Conservation (phyloP, 2,113 vertebrate genomes). For the Coturnix japonica region DNA sequence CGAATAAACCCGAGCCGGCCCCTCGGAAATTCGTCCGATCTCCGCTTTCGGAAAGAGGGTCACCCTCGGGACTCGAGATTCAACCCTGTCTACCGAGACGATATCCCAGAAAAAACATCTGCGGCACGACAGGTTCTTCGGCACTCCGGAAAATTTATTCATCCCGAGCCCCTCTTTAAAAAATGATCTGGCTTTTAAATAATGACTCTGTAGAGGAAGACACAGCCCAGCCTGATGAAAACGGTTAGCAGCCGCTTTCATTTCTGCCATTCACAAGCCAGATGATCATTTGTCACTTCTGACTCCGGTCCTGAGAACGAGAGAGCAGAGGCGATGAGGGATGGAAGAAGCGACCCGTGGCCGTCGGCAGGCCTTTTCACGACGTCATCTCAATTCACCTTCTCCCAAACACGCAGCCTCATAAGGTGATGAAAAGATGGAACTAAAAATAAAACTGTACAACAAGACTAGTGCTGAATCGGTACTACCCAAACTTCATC, state of each 20-base stretch:
- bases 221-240: conserved; percentile 65
- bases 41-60: neutral
- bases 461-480: too few relatives aligned
- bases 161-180: neutral
- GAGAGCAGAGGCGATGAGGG: too few relatives aligned
- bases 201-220: conserved; percentile 74
- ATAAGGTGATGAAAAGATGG: too few relatives aligned
- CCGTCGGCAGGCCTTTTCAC: too few relatives aligned
- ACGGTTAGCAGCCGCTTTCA: conserved; percentile 62
- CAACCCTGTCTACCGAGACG: neutral
- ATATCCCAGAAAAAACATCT: conserved; percentile 31
- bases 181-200: too few relatives aligned
- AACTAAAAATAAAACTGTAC: too few relatives aligned
- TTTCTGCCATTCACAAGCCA: conserved; percentile 57
- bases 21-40: neutral
- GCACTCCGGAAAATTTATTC: conserved; percentile 28
- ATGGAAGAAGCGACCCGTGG: too few relatives aligned
- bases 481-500: too few relatives aligned
- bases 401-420: too few relatives aligned
- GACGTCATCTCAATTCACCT: too few relatives aligned
- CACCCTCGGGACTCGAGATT: conserved; percentile 1
- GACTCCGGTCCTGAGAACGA: too few relatives aligned
- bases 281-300: too few relatives aligned
- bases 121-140: conserved; percentile 47
- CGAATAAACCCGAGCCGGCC: rapidly evolving